Conservation (phyloP, 2,888 invertebrate genomes). For the Cerastis leucographa region DNA sequence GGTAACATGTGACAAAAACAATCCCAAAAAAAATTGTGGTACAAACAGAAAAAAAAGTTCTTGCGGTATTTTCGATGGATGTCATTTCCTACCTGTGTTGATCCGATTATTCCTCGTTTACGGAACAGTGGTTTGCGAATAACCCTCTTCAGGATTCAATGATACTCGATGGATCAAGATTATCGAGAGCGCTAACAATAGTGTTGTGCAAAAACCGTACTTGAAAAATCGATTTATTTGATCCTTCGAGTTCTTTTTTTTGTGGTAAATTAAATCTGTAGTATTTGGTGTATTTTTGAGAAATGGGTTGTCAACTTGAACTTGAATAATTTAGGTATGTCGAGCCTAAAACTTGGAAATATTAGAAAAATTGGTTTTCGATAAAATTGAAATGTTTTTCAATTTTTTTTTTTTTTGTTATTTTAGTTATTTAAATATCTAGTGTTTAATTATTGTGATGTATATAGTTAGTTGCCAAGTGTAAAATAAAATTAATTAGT, state of each 20-base stretch:
- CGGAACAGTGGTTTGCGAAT: conserved; percentile 50
- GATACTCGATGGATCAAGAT: conserved; percentile 39
- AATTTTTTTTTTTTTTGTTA: too few relatives aligned
- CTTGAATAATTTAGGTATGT: not conserved
- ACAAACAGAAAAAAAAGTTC: conserved; percentile 21
- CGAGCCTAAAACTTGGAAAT: not conserved
- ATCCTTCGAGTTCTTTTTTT: conserved; percentile 3
- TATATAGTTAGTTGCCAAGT: too few relatives aligned
- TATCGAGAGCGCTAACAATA: conserved; percentile 33
- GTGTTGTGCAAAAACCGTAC: conserved; percentile 25
- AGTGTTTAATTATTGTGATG: too few relatives aligned
- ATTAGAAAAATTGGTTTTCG: not conserved
- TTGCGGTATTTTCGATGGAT: conserved; percentile 61
- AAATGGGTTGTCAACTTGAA: not conserved
- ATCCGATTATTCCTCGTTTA: conserved; percentile 60
- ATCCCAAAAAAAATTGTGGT: conserved; percentile 44
- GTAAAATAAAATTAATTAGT: not conserved
- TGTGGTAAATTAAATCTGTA: not conserved
- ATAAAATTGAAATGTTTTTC: not conserved
- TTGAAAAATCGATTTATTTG: conserved; percentile 43
- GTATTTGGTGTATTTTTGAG: not conserved
- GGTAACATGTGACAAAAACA: conserved; percentile 61
- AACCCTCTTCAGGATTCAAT: conserved; percentile 23
- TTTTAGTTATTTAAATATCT: too few relatives aligned
- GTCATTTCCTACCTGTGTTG: conserved; percentile 57